Percentiles rank a stretch among this genome's conserved stretches.
These are phyloP conservation scores for Hemiprocne comata DNA, from an alignment of 2,113 vertebrate genomes.

Conservation along the genomic window DNA sequence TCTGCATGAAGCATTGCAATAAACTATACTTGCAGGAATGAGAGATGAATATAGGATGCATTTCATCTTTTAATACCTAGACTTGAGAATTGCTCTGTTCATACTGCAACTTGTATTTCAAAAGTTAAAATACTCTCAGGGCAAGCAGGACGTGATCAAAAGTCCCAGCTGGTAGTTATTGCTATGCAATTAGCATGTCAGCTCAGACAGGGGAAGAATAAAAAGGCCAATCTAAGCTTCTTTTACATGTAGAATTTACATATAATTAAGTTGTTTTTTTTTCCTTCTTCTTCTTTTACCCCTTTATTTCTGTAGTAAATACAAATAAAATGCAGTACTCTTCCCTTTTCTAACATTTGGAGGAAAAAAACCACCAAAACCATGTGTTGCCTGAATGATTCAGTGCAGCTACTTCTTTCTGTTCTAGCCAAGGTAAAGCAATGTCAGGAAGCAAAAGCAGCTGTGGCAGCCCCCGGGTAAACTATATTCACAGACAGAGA, in stretches of 20 bases:
- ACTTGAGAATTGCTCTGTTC: neutral
- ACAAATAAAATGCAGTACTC: neutral
- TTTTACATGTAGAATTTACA: rapidly evolving
- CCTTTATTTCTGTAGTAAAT: neutral
- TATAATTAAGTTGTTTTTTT: neutral
- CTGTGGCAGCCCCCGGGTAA: neutral
- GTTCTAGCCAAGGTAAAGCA: neutral
- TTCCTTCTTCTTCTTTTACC: neutral
- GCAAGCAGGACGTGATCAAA: neutral
- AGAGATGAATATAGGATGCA: neutral
- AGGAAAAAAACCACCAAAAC: neutral
- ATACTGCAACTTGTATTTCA: neutral
- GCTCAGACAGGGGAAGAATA: neutral
- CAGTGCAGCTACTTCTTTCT: neutral
- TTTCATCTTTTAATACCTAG: neutral
- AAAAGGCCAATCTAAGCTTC: neutral
- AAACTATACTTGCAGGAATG: neutral
- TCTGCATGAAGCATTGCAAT: neutral
- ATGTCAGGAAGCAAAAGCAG: neutral
- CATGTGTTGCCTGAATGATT: neutral
- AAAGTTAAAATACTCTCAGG: neutral
- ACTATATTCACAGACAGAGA: neutral
- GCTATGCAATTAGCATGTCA: neutral
- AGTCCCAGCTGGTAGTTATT: neutral
- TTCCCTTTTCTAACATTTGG: neutral